Evolutionary conservation across 2,797 vertebrate species (phyloP), one percentile per base, ranked within the genome.

Genomic region (Acanthis flammea): DNA sequence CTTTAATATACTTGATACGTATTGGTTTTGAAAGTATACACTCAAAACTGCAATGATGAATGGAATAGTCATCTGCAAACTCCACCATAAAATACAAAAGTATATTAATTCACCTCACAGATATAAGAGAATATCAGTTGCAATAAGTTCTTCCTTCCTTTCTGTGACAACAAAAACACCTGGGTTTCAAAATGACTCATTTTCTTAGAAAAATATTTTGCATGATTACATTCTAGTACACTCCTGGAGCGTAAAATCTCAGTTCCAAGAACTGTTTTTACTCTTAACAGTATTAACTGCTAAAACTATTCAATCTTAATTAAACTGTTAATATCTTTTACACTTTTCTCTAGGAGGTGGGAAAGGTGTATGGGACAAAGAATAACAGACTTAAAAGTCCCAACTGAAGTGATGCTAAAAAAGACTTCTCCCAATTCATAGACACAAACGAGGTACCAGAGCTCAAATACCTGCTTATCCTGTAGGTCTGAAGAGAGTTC

Each of bases 401-500:
- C 28, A 58, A 7, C 16, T 19, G 18, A 66, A 63, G 19, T 0
- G 6, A 24, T 7, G 53, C 37, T 60, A 33, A n/a, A 39, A 66
- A 79, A 92, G 12, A 12, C 17, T 27, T 18, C 62, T 21, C 44
- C 28, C 54, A 73, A 2, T 3, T 25, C 35, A 35, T 25, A 80
- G 22, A 14, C 41, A 47, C 13, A 39, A 80, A 54, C 9, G 10
- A 70, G 19, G 53, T 16, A 83, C 28, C 24, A 68, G 24, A 81
- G 53, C 76, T 78, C 60, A 82, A 70, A 85, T 98, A 99, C 99
- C 99, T 99, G 99, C 97, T 99, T 99, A 97, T 99, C 99, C 97
- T 99, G 99, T 72, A 99, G 98, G 97, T 99, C 99, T 10, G 99
- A 98, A 70, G 99, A 99, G 97, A 99, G 99, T 98, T 99, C 99